phyloP scores from a whole-genome alignment of 2,113 vertebrate genomes.

The Oncorhynchus nerka region DNA sequence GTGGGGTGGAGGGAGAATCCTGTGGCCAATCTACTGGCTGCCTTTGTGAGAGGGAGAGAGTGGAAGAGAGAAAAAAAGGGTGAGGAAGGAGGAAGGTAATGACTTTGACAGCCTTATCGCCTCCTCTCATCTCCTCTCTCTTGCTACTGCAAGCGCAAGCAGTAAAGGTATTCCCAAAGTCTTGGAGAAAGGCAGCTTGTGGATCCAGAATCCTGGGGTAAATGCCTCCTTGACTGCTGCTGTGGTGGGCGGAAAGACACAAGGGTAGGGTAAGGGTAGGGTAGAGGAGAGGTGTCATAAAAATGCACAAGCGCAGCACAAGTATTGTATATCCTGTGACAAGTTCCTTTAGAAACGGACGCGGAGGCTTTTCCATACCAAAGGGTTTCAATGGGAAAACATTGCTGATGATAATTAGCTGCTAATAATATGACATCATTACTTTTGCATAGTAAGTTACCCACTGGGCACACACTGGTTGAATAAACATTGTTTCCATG shows the following conservation, averaged over 20 bases:
- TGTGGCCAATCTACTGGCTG: conserved; percentile 31
- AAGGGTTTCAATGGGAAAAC: conserved; percentile 28
- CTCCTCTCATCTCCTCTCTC: conserved; percentile 32
- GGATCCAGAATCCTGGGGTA: conserved; percentile 14
- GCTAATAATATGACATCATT: conserved; percentile 2
- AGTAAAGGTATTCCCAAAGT: conserved; percentile 41
- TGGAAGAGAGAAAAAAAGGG: conserved; percentile 6
- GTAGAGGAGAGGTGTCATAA: not conserved
- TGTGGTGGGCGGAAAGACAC: not conserved
- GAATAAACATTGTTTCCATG: too few relatives aligned
- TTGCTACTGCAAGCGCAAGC: conserved; percentile 16
- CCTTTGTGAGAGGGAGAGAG: conserved; percentile 21
- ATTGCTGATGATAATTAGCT: not conserved
- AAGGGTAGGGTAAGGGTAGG: too few relatives aligned
- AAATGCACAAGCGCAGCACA: not conserved
- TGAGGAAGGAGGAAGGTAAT: conserved; percentile 25
- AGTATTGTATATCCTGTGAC: conserved; percentile 6
- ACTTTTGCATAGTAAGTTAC: not conserved
- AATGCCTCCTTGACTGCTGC: not conserved
- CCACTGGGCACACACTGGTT: not conserved
- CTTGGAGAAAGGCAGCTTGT: conserved; percentile 38
- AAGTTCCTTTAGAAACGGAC: conserved; percentile 26
- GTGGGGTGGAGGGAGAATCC: conserved; percentile 1
- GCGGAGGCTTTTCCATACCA: conserved; percentile 26
- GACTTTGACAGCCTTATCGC: conserved; percentile 39